Conservation (phyloP, 1,140 invertebrate species). For the Sitodiplosis mosellana region DNA sequence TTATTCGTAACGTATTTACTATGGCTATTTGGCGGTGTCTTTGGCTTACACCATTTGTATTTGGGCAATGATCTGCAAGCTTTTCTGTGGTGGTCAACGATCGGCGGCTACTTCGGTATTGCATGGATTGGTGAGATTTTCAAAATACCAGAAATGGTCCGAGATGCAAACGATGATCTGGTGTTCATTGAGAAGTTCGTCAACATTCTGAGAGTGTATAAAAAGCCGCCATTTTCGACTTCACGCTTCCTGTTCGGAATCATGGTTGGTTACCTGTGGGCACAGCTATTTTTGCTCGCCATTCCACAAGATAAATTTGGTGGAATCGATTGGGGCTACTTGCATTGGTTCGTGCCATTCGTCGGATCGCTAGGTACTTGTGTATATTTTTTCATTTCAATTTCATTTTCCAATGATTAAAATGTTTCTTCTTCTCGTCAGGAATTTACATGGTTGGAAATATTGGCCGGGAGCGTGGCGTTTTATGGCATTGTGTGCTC, state of each 20-base stretch:
- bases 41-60: slow-evolving; percentile 84
- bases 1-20: slow-evolving; percentile 55
- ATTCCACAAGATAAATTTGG: slow-evolving; percentile 55
- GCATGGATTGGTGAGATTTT: slow-evolving; percentile 79
- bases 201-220: slow-evolving; percentile 36
- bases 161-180: slow-evolving; percentile 65
- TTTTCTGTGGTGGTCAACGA: slow-evolving; percentile 67
- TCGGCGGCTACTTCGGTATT: slow-evolving; percentile 68
- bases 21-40: slow-evolving; percentile 72
- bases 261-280: slow-evolving; percentile 62
- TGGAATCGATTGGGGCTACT: slow-evolving; percentile 46
- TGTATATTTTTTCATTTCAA: not conserved
- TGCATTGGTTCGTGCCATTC: slow-evolving; percentile 52
- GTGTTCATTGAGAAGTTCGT: slow-evolving; percentile 46
- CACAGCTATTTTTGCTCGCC: slow-evolving; percentile 49
- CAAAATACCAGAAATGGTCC: slow-evolving; percentile 69
- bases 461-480: slow-evolving; percentile 60
- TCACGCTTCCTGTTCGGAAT: slow-evolving; percentile 58
- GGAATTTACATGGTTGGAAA: slow-evolving; percentile 82
- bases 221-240: slow-evolving; percentile 60
- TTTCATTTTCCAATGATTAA: not conserved
- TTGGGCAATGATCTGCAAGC: slow-evolving; percentile 75
- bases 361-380: slow-evolving; percentile 53
- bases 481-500: slow-evolving; percentile 43
- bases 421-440: slow-evolving; percentile 27